Percentiles rank a stretch among this genome's conserved stretches.
These are phyloP conservation scores for Stylophora pistillata DNA, from an alignment of 64 coral and sea anemone genomes.

Conservation along the genomic window DNA sequence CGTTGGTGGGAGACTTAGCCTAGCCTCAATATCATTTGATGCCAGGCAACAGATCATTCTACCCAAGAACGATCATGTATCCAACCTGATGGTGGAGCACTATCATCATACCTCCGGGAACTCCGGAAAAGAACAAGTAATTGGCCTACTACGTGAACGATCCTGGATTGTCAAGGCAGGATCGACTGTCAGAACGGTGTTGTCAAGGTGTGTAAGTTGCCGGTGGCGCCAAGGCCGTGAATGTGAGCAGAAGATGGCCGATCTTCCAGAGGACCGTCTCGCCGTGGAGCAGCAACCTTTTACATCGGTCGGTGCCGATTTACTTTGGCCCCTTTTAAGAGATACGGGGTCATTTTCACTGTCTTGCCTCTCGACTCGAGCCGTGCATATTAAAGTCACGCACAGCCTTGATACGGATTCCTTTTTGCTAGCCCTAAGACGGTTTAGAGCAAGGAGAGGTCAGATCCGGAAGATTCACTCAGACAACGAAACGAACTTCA, in stretches of 20 bases:
- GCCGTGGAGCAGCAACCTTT: background rate
- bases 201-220: background rate
- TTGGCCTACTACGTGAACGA: background rate
- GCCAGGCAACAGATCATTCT: background rate
- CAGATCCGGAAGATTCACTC: background rate
- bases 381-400: background rate
- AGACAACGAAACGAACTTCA: constrained; percentile 22
- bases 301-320: constrained; percentile 22
- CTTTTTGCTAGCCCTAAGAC: background rate
- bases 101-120: background rate
- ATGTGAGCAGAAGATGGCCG: constrained; percentile 32
- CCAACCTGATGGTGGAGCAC: background rate
- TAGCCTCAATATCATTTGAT: background rate
- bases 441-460: constrained; percentile 26
- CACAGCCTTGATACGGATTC: constrained; percentile 18
- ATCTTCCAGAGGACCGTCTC: background rate
- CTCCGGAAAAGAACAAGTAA: background rate
- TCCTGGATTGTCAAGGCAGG: constrained; percentile 18
- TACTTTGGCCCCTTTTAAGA: constrained; percentile 4
- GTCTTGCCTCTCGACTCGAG: background rate
- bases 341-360: constrained; percentile 7
- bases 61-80: background rate
- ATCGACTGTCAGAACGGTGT: background rate
- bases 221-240: background rate
- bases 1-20: background rate